phyloP scores from a whole-genome alignment of 2,888 invertebrate genomes.

The Druceiella hillmani region DNA sequence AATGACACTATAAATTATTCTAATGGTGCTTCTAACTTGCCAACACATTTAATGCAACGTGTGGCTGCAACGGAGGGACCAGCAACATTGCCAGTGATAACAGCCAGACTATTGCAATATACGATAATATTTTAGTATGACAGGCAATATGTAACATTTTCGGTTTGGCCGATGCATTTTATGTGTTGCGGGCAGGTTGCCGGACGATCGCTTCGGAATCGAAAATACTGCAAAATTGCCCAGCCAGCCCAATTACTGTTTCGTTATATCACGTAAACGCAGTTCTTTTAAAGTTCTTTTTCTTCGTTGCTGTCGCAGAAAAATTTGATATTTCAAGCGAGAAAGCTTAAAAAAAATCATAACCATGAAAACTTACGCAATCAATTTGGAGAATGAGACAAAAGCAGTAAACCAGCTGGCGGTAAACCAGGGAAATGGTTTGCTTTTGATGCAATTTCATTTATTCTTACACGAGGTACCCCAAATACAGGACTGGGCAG shows the following conservation, averaged over 20 bases:
- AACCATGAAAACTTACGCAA: not conserved
- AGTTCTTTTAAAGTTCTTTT: not conserved
- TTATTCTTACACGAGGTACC: slow-evolving; percentile 18
- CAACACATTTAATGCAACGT: no score
- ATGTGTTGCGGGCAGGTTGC: no score
- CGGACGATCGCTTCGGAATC: slow-evolving; percentile 1
- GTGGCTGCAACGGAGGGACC: no score
- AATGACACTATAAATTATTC: no score
- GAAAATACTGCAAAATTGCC: slow-evolving; percentile 1
- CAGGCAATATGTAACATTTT: no score
- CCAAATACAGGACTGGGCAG: slow-evolving; percentile 16
- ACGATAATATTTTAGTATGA: no score
- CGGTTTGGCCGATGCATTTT: no score
- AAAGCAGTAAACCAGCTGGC: not conserved
- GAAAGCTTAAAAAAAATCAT: not conserved
- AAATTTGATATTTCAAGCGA: not conserved
- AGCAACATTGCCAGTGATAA: no score
- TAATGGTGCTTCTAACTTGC: no score
- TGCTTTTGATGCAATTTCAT: not conserved
- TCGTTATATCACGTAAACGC: not conserved
- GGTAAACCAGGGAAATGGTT: slow-evolving; percentile 1
- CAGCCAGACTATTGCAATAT: no score
- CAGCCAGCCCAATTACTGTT: no score
- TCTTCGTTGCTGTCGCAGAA: not conserved
- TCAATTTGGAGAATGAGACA: not conserved